Evolutionary conservation across 2,888 invertebrate species (phyloP).

Genomic region (Epicampocera succincta): DNA sequence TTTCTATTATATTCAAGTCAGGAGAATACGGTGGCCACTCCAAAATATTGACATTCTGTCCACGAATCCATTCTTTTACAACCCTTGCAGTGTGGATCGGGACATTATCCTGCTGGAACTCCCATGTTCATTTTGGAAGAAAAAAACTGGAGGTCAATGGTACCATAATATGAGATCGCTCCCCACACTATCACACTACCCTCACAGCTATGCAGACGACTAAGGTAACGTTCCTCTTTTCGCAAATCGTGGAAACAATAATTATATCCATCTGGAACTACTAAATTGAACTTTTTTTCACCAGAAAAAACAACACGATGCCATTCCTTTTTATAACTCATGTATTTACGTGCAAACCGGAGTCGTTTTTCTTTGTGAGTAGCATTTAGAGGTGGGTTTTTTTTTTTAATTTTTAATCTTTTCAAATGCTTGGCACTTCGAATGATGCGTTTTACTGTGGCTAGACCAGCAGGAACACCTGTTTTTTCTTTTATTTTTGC

Average conservation of each 20-base stretch:
- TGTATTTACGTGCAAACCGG: slow-evolving; percentile 13
- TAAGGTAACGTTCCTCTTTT: neutral
- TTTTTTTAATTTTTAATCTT: slow-evolving; percentile 7
- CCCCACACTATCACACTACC: neutral
- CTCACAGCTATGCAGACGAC: neutral
- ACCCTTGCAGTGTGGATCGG: too few species aligned
- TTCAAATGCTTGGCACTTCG: slow-evolving; percentile 33
- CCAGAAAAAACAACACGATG: too few species aligned
- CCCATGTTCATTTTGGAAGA: neutral
- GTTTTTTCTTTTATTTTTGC: slow-evolving; percentile 18
- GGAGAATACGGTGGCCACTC: too few species aligned
- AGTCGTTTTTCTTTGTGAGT: neutral
- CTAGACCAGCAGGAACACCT: neutral
- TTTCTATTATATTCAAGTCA: neutral
- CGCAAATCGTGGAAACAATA: neutral
- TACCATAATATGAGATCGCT: too few species aligned
- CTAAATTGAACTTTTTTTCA: neutral
- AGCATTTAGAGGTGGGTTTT: slow-evolving; percentile 2
- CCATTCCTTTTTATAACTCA: neutral
- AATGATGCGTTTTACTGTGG: slow-evolving; percentile 15
- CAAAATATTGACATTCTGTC: too few species aligned
- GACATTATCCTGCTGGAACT: too few species aligned
- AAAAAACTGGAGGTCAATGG: neutral
- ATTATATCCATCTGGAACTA: neutral
- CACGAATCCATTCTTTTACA: too few species aligned